phyloP scores from a whole-genome alignment of 1,140 invertebrate species.

The Octopus sinensis region DNA sequence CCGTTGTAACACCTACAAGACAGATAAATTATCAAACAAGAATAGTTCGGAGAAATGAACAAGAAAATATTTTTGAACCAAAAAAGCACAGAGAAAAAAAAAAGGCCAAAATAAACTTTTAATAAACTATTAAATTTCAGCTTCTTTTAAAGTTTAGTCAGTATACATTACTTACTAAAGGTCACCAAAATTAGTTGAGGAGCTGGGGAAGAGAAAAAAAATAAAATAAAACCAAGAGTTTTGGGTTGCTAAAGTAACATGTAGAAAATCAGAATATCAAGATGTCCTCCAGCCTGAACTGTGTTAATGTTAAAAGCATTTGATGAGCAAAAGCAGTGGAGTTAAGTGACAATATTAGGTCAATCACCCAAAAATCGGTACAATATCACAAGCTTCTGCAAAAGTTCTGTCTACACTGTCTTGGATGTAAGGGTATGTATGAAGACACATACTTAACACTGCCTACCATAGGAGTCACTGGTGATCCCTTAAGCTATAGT shows the following conservation, averaged over 20 bases:
- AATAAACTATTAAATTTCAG: neutral
- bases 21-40: neutral
- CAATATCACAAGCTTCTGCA: too few species aligned
- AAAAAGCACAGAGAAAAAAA: neutral
- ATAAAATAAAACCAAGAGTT: neutral
- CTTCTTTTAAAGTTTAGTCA: neutral
- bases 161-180: neutral
- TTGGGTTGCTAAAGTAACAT: neutral
- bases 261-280: neutral
- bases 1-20: slow-evolving; percentile 52
- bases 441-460: too few species aligned
- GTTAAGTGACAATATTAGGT: too few species aligned
- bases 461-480: too few species aligned
- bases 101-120: neutral
- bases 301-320: too few species aligned
- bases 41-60: neutral
- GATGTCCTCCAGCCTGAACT: too few species aligned
- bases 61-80: neutral
- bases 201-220: neutral
- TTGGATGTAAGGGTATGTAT: too few species aligned
- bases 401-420: too few species aligned
- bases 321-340: too few species aligned
- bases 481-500: too few species aligned
- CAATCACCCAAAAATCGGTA: too few species aligned
- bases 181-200: neutral